Evolutionary conservation across 2,888 invertebrate species (phyloP).

Genomic region (Phragmatobia fuliginosa): DNA sequence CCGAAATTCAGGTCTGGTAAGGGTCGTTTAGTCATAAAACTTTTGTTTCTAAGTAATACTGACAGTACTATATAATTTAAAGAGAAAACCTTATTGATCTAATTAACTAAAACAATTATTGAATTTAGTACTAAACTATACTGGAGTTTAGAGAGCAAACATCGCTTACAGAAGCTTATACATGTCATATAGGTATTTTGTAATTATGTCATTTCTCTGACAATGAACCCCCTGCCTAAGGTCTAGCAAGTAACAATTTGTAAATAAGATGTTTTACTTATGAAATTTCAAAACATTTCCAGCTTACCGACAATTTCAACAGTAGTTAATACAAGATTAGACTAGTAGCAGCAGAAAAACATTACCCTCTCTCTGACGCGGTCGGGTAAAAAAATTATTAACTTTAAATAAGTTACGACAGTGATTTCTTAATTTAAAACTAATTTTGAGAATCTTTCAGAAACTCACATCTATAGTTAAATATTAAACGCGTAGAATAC

Average conservation of each 20-base stretch:
- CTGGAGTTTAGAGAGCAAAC: not conserved
- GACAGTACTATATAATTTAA: not conserved
- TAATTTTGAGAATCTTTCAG: conserved; percentile 52
- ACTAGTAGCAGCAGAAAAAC: conserved; percentile 60
- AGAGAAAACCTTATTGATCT: not conserved
- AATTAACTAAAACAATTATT: not conserved
- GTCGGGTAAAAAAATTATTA: conserved; percentile 36
- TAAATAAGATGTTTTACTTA: not conserved
- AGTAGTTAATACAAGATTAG: conserved; percentile 44
- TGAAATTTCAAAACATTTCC: not conserved
- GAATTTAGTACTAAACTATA: not conserved
- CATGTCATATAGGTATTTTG: no score
- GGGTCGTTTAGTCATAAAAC: not conserved
- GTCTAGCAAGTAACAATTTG: not conserved
- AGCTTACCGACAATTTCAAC: not conserved
- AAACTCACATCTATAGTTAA: conserved; percentile 47
- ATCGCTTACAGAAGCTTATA: not conserved
- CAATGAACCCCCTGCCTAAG: not conserved
- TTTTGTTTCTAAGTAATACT: not conserved
- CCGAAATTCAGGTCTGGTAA: not conserved
- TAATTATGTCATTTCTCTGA: not conserved
- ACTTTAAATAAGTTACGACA: conserved; percentile 58
- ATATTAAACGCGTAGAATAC: conserved; percentile 32
- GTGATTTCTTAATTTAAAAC: conserved; percentile 40
- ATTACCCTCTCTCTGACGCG: no score